Conservation (phyloP, 2,113 vertebrate genomes). For the Aleadryas rufinucha region DNA sequence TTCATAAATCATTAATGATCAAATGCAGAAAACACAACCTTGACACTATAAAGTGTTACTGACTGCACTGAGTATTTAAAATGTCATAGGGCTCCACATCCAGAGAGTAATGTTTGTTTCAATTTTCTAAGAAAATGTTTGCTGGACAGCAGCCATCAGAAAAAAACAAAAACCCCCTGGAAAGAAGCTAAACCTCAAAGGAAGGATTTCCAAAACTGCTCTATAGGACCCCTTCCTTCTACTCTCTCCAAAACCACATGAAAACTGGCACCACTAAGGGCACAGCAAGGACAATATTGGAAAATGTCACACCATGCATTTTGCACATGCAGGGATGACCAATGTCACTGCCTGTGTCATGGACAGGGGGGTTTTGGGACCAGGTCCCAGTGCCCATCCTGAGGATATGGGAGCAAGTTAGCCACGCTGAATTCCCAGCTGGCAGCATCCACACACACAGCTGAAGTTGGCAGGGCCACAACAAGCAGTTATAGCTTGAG, state of each 20-base stretch:
- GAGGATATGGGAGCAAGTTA: background rate
- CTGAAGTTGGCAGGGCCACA: background rate
- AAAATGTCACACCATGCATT: background rate
- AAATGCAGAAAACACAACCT: background rate
- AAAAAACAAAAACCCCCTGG: background rate
- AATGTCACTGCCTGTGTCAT: fast-evolving
- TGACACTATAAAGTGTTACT: background rate
- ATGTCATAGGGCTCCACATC: background rate
- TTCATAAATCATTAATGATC: constrained; percentile 20
- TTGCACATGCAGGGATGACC: fast-evolving
- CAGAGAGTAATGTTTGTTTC: background rate
- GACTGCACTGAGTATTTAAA: constrained; percentile 8
- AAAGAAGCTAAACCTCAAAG: background rate
- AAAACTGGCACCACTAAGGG: background rate
- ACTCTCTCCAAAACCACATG: background rate
- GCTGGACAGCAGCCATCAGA: background rate
- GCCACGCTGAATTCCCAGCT: background rate
- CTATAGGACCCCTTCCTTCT: background rate
- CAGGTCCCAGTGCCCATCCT: background rate
- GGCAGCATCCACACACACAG: background rate
- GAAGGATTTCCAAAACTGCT: background rate
- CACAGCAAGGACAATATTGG: background rate
- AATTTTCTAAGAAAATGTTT: background rate
- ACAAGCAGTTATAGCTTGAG: background rate
- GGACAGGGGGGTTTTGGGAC: background rate